Evolutionary conservation across 1,140 invertebrate species (phyloP), one percentile per base, ranked within the genome.

Genomic region (Scaptodrosophila lebanonensis): DNA sequence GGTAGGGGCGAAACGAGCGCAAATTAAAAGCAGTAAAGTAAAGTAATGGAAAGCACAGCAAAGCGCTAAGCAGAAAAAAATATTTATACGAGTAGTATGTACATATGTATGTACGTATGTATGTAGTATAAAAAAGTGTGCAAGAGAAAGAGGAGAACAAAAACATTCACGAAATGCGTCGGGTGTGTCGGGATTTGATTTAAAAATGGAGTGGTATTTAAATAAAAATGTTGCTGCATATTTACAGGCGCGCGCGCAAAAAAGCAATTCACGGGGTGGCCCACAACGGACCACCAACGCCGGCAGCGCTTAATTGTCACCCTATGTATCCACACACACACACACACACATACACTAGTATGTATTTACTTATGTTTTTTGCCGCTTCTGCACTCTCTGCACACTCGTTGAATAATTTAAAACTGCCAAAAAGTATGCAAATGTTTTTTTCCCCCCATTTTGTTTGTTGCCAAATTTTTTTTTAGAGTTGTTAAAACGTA

Each of bases 141-240:
- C 39, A 39, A 42, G 27, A 20, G 32, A 20, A 32, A 8, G 27
- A 25, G 25, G 33, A 40, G 17, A 1, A n/a, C 32, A 27, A 27
- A 29, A 22, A 36, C 25, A 17, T 39, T 18, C 39, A 18, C 17
- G 52, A 59, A 49, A 43, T 40, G 53, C 58, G 39, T 29, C 38
- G 47, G 35, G 60, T 60, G 69, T 57, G 75, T 56, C 43, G 70
- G 75, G 75, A 79, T 79, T 79, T 79, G 75, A 79, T 79, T 79
- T 82, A 79, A 79, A 79, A 79, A 79, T 79, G 69, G 75, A 79
- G 75, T 82, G 75, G 76, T 79, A 82, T 79, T 79, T 79, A 79
- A 79, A 79, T 79, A 79, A 75, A 79, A 82, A 79, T 69, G 69
- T 75, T 79, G 75, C 82, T 79, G 73, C 69, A 79, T 79, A 79